phyloP scores from a whole-genome alignment of 2,888 invertebrate species.

The Mylabris sibirica region DNA sequence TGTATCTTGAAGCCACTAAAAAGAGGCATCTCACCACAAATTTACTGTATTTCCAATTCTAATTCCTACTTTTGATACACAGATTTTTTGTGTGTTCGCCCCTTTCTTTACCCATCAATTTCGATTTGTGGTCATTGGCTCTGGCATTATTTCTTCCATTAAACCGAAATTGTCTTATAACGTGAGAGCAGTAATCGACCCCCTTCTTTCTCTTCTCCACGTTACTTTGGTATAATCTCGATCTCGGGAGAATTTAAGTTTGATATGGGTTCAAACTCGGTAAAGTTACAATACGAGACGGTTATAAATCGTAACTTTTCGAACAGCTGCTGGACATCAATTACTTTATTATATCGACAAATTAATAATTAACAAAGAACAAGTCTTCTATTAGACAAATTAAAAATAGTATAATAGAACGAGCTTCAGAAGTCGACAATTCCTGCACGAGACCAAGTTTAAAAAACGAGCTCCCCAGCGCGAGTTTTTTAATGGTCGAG shows the following conservation, averaged over 20 bases:
- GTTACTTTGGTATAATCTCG: slow-evolving; percentile 22
- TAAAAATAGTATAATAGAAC: too few relatives aligned
- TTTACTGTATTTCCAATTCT: too few relatives aligned
- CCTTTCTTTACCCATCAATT: background rate
- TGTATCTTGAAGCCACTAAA: background rate
- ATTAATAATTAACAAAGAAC: too few relatives aligned
- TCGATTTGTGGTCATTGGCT: background rate
- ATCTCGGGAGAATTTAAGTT: slow-evolving; percentile 29
- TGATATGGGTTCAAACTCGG: slow-evolving; percentile 24
- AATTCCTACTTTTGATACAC: background rate
- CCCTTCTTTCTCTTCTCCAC: background rate
- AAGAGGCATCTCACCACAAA: too few relatives aligned
- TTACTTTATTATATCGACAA: too few relatives aligned
- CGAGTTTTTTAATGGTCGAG: too few relatives aligned
- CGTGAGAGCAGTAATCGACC: slow-evolving; percentile 22
- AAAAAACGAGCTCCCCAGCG: too few relatives aligned
- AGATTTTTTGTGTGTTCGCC: too few relatives aligned
- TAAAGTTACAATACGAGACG: slow-evolving; percentile 27
- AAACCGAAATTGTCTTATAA: slow-evolving; percentile 21
- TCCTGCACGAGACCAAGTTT: too few relatives aligned
- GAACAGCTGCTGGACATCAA: background rate
- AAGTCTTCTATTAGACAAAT: too few relatives aligned
- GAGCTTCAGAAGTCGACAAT: too few relatives aligned
- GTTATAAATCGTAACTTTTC: slow-evolving; percentile 26
- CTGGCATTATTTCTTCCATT: background rate